Percentiles rank a stretch among this genome's conserved stretches.
These are phyloP conservation scores for Galaxea fascicularis DNA, from an alignment of 92 coral and sea anemone species.

Conservation along the genomic window DNA sequence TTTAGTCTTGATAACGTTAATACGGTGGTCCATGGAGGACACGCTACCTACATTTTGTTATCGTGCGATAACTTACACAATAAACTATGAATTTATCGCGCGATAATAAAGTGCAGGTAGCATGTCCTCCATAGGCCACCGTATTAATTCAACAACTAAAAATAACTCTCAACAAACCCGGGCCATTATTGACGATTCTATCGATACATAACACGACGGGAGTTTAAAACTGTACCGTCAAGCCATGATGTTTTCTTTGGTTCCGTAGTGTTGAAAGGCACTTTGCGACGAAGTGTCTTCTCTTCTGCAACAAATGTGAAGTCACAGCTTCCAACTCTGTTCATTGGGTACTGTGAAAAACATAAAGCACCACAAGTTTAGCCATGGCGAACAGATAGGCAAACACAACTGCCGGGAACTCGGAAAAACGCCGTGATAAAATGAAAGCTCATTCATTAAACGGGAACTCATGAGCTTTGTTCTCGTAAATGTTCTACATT, in stretches of 20 bases:
- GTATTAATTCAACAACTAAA: neutral
- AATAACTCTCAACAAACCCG: neutral
- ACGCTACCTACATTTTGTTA: too few species aligned
- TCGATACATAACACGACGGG: too few species aligned
- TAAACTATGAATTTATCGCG: too few species aligned
- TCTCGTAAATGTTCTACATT: too few species aligned
- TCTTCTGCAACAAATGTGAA: constrained; percentile 61
- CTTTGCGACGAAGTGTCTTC: constrained; percentile 56
- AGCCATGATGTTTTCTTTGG: constrained; percentile 47
- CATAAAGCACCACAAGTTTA: neutral
- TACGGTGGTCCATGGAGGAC: too few species aligned
- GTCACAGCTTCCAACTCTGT: constrained; percentile 76
- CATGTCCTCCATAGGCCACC: too few species aligned
- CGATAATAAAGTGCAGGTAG: too few species aligned
- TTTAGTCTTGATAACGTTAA: too few species aligned
- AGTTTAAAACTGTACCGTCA: neutral
- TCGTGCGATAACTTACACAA: too few species aligned
- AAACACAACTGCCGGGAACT: neutral
- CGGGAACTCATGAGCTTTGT: too few species aligned
- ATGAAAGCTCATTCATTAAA: too few species aligned
- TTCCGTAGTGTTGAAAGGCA: constrained; percentile 79
- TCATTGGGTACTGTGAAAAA: constrained; percentile 74
- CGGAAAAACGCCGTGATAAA: neutral
- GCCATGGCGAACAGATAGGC: neutral
- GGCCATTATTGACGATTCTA: neutral